Conservation (phyloP, 2,113 vertebrate species). For the Albula goreensis region DNA sequence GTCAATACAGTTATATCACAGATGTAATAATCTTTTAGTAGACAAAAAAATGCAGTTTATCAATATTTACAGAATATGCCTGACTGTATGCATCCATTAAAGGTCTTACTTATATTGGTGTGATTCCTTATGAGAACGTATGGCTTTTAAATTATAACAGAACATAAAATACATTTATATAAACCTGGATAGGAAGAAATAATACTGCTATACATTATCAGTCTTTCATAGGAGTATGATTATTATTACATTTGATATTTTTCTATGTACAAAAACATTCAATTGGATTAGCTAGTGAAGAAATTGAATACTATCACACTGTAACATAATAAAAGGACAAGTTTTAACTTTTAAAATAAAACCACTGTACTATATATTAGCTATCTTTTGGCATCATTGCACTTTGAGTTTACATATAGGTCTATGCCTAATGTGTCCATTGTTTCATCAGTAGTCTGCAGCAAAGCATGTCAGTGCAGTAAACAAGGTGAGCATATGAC, state of each 20-base stretch:
- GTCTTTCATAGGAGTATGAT: conserved; percentile 62
- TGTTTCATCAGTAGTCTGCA: conserved; percentile 34
- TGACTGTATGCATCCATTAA: conserved; percentile 50
- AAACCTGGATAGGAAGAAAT: conserved; percentile 30
- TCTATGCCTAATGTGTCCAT: conserved; percentile 29
- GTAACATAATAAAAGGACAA: conserved; percentile 26
- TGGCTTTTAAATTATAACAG: conserved; percentile 43
- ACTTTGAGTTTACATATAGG: conserved; percentile 54
- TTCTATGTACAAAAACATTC: conserved; percentile 63
- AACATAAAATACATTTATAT: conserved; percentile 40
- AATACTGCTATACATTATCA: conserved; percentile 32
- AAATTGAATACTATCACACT: conserved; percentile 43
- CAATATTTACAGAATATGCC: conserved; percentile 56
- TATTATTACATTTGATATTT: conserved; percentile 67
- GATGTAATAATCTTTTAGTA: conserved; percentile 63
- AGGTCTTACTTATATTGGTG: conserved; percentile 51
- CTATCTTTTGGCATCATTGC: conserved; percentile 53
- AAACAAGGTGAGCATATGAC: conserved; percentile 43
- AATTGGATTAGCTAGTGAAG: conserved; percentile 42
- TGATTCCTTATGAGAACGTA: conserved; percentile 45
- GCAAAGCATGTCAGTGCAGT: conserved; percentile 27
- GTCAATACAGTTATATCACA: conserved; percentile 59
- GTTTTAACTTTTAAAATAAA: conserved; percentile 25
- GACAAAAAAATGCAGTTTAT: conserved; percentile 55
- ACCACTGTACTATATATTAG: conserved; percentile 28